Base-by-base conservation (phyloP, 2,797 vertebrate species). In the Melanotaenia pygmaea region DNA sequence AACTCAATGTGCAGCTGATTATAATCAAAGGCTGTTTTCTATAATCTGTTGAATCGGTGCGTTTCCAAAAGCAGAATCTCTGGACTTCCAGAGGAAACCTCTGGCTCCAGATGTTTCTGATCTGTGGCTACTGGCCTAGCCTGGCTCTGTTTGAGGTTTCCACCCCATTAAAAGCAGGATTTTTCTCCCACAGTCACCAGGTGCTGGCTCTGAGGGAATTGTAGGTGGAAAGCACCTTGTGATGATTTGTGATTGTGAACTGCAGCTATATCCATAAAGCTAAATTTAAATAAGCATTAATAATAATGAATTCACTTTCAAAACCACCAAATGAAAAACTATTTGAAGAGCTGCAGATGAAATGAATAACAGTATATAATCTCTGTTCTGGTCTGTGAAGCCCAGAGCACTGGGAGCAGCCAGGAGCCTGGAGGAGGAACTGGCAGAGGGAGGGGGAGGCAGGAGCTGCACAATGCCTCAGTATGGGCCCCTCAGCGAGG, bases 381-480 rank as follows among this genome's bases (percentile, higher is more conserved):
- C 4, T 67, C 38, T 56, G 28, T 3, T n/a, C 54, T 40, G 5
- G 32, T 18, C 14, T 64, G 28, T 30, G 28, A 30, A 30, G 28
- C 28, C 28, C 28, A 30, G 28, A 30, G 28, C 28, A 30, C 28
- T 4, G 28, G 28, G 28, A 30, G 28, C 28, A 5, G 32, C 61
- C 62, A 47, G 67, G 64, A 72, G 67, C 76, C 82, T 77, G 76
- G 68, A 72, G 58, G 32, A 54, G 28, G 13, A 53, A 34, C 18
- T 18, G n/a, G 35, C 53, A 59, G 82, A 69, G 77, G 76, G 43
- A 66, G 24, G 81, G 59, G 73, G 70, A 66, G 47, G 58, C 61
- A 10, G 62, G 37, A 10, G 74, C 20, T 53, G 82, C 79, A 91
- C 87, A 91, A 92, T 74, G 88, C 71, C 43, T 81, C 86, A 89